A percentile compares a stretch with the other conserved stretches of the same genome.
These are phyloP conservation scores for Sorex maritimensis DNA, from an alignment of 2,797 vertebrate genomes.

Conservation along the genomic window DNA sequence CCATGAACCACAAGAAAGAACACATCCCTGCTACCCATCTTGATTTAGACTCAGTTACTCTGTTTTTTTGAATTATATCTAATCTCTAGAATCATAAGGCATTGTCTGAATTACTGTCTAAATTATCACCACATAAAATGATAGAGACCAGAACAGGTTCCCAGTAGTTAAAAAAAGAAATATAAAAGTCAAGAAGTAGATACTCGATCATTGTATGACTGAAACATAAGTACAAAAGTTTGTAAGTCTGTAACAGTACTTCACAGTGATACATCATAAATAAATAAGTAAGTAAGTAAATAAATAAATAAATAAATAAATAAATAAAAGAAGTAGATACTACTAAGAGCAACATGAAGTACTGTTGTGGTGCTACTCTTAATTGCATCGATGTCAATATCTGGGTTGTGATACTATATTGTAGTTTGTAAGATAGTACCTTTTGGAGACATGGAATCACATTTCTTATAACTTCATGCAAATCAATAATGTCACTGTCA, in stretches of 20 bases:
- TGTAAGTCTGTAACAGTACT: no score
- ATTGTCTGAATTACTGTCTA: no score
- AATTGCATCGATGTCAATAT: background rate
- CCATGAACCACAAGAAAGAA: background rate
- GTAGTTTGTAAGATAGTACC: slow-evolving; percentile 1
- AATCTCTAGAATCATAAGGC: background rate
- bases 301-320: no score
- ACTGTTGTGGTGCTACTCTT: background rate
- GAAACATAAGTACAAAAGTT: no score
- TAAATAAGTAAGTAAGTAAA: no score
- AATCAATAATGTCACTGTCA: background rate
- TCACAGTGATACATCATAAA: no score
- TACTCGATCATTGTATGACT: background rate
- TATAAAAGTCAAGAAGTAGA: background rate
- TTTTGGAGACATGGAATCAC: background rate
- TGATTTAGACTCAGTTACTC: background rate
- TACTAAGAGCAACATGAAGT: background rate
- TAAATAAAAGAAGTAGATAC: no score
- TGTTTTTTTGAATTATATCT: background rate
- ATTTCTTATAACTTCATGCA: slow-evolving; percentile 32
- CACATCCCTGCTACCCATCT: background rate
- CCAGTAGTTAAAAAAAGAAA: background rate
- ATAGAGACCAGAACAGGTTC: slow-evolving; percentile 20
- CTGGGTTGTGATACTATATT: slow-evolving; percentile 1
- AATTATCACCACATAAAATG: background rate